Evolutionary conservation across 2,888 invertebrate genomes (phyloP).

Genomic region (Cataglyphis livida): DNA sequence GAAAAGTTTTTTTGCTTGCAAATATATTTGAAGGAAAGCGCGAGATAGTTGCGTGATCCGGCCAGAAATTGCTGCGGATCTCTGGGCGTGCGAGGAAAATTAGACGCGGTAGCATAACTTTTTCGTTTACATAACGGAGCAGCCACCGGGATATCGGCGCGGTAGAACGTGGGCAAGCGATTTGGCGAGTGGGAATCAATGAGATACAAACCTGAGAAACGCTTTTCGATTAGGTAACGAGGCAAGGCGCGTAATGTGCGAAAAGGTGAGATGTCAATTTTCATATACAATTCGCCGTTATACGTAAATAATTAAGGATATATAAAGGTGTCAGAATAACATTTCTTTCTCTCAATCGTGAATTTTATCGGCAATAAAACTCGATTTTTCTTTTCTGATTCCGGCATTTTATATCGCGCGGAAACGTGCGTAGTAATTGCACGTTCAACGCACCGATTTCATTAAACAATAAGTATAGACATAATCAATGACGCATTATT

Average conservation of each 20-base stretch:
- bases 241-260: conserved; percentile 7
- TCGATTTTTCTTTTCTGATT: not conserved
- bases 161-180: conserved; percentile 31
- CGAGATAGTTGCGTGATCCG: conserved; percentile 10
- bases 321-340: conserved; percentile 10
- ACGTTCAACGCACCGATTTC: conserved; percentile 34
- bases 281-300: conserved; percentile 21
- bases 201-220: conserved; percentile 13
- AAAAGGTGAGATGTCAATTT: conserved; percentile 42
- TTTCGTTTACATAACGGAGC: conserved; percentile 47
- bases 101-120: conserved; percentile 37
- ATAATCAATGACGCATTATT: not conserved
- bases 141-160: not conserved
- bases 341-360: not conserved
- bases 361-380: conserved; percentile 30
- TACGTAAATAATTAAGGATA: not conserved
- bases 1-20: not conserved
- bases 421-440: not conserved
- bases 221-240: conserved; percentile 31
- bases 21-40: conserved; percentile 32
- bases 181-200: conserved; percentile 20
- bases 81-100: conserved; percentile 23
- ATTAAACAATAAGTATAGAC: not conserved
- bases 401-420: not conserved
- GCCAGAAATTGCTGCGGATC: conserved; percentile 25